Evolutionary conservation across 2,888 invertebrate species (phyloP).

Genomic region (Belgica antarctica): DNA sequence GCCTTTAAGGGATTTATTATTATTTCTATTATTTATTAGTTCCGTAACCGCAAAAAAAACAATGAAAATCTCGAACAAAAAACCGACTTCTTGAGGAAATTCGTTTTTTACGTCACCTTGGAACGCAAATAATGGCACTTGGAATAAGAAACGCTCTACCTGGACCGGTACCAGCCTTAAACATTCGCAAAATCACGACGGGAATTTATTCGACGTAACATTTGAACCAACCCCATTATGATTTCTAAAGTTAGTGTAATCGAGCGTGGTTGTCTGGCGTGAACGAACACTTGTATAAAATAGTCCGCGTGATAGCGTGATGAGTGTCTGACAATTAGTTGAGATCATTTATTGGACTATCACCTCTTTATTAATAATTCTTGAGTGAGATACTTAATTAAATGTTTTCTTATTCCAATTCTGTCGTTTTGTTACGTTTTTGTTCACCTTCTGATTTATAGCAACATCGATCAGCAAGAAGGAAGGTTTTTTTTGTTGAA

Average conservation of each 20-base stretch:
- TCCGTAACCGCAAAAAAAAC: slow-evolving; percentile 2
- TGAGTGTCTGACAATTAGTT: neutral
- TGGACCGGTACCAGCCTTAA: too few relatives aligned
- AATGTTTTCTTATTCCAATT: slow-evolving; percentile 17
- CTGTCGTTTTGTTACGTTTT: neutral
- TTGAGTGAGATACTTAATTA: slow-evolving; percentile 35
- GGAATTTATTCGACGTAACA: too few relatives aligned
- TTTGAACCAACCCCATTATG: too few relatives aligned
- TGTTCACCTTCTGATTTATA: neutral
- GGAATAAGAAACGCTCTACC: too few relatives aligned
- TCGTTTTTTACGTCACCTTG: neutral
- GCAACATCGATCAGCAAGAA: neutral
- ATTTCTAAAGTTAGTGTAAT: neutral
- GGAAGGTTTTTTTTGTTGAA: neutral
- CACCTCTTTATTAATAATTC: neutral
- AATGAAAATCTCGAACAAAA: neutral
- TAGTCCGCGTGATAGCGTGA: slow-evolving; percentile 25
- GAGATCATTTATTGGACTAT: neutral
- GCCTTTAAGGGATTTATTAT: slow-evolving; percentile 18
- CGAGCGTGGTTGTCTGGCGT: neutral
- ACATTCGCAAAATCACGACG: too few relatives aligned
- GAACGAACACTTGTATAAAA: slow-evolving; percentile 15
- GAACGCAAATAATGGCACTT: too few relatives aligned
- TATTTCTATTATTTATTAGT: slow-evolving; percentile 24
- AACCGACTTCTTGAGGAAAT: too few relatives aligned